Evolutionary conservation across 2,888 invertebrate genomes (phyloP).

Genomic region (Baccha elongata): DNA sequence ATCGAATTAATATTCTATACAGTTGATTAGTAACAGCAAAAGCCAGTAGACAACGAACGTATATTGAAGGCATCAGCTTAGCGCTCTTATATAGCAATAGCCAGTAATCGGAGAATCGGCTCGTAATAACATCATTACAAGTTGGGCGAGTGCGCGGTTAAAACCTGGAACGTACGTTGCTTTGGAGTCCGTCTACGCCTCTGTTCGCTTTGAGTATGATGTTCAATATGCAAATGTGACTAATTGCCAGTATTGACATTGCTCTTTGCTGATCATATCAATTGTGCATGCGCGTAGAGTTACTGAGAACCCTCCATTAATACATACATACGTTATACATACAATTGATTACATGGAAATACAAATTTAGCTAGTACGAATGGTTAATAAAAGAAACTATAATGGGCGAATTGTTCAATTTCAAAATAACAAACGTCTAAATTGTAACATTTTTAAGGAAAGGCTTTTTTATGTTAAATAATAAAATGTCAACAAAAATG

Average conservation of each 20-base stretch:
- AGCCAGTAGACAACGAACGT: not conserved
- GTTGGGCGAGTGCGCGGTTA: conserved; percentile 13
- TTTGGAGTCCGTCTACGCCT: conserved; percentile 30
- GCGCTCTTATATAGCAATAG: not conserved
- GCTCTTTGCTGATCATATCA: conserved; percentile 55
- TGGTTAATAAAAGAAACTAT: conserved; percentile 34
- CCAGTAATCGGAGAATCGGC: conserved; percentile 41
- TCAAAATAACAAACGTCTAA: not conserved
- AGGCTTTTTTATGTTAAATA: conserved; percentile 31
- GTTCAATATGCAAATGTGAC: conserved; percentile 35
- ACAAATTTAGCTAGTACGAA: not conserved
- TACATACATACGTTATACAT: not conserved
- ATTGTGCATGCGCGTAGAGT: conserved; percentile 12
- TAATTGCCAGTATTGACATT: conserved; percentile 68
- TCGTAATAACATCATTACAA: conserved; percentile 57
- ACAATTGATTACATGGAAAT: conserved; percentile 6
- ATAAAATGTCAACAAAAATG: conserved; percentile 45
- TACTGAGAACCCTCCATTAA: not conserved
- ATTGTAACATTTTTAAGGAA: conserved; percentile 7
- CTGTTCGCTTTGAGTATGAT: conserved; percentile 16
- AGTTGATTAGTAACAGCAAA: conserved; percentile 36
- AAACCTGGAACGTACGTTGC: not conserved
- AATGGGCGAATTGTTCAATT: not conserved
- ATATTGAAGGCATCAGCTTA: conserved; percentile 12
- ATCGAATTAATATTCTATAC: conserved; percentile 61